Base-by-base conservation (phyloP, 2,113 vertebrate genomes). In the Atractosteus spatula region DNA sequence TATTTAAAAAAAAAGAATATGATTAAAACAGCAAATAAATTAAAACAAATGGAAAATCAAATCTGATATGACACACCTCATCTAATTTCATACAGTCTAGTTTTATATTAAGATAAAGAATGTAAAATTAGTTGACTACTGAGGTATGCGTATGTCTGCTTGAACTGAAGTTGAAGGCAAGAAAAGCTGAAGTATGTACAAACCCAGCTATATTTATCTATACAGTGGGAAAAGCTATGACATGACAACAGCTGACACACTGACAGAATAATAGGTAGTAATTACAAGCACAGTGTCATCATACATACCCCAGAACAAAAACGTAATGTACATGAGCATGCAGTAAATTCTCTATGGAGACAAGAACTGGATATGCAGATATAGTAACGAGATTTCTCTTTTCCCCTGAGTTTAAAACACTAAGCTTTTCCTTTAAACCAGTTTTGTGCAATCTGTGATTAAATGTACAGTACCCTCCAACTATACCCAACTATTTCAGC, bases 261-360 rank as follows among this genome's bases (percentile, higher is more conserved):
- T 86, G 83, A 88, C 82, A 88, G 83, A 87, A 88, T 90, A 91
- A 91, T 92, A 89, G 79, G 77, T 86, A 29, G 1, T 29, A 29
- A 29, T 29, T 29, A 29, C 17, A 29, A 71, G 80, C 72, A 72
- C 1, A 0, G 64, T 80, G 80, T 87, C 87, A 80, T 63, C 80
- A 84, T 87, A 87, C 88, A 88, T 88, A 86, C 89, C 80, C 74
- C n/a, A 62, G 72, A 82, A 29, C 62, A 64, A 7, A 29, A 42
- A 29, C 16, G 8, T 17, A 64, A 41, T 7, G 4, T 29, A 41
- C 41, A 42, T 64, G 59, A 29, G 16, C 68, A 73, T 71, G 66
- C 8, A 56, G n/a, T 79, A 87, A 81, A 80, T 75, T 77, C 62
- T 83, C 79, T 80, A 79, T 77, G 83, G 80, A 85, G 76, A 66